Base-by-base conservation (phyloP, 2,888 invertebrate species). In the Tolmerus cingulatus region DNA sequence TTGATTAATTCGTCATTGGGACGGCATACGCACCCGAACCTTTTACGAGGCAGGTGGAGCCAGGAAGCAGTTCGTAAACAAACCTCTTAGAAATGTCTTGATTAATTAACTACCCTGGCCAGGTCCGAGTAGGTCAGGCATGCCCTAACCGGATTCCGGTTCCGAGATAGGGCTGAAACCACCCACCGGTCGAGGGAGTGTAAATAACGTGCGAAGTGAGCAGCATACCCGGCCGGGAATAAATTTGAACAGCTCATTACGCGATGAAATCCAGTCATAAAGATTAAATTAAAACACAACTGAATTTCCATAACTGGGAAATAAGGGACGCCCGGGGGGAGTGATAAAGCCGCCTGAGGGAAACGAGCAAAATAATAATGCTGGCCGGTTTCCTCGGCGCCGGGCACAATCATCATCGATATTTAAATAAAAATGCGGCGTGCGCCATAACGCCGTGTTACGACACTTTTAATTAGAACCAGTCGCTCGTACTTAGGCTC, bases 221-320 rank as follows among this genome's bases (percentile, higher is more conserved):
- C 82, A 51, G 51, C 30, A 23, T 40, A 51, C 51, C 51, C 30
- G 79, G 57, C 4, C 82, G 16, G 8, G 82, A 84, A 84, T 79
- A 79, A 79, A 79, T 79, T 84, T 84, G 82, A 84, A 84, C 82
- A 84, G 66, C 82, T 84, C 82, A 84, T 84, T 84, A 84, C 82
- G 82, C 82, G 82, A 57, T 84, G 82, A 84, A 84, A 57, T 84
- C 66, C 5, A 84, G 51, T 84, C 66, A 66, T 84, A 84, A 84
- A 84, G 37, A 84, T 84, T 84, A 84, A 84, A 84, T 84, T 84
- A 84, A 84, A 84, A 84, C 82, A 84, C 82, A 66, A 84, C 82
- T 66, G 23, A 66, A 84, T 84, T 84, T 66, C 82, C 82, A 84
- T 84, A 84, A 84, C 34, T 23, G 57, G 37, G 19, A 57, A 82